Evolutionary conservation across 2,113 vertebrate species (phyloP), one percentile per base, ranked within the genome.

Genomic region (Zosterops hypoxanthus): DNA sequence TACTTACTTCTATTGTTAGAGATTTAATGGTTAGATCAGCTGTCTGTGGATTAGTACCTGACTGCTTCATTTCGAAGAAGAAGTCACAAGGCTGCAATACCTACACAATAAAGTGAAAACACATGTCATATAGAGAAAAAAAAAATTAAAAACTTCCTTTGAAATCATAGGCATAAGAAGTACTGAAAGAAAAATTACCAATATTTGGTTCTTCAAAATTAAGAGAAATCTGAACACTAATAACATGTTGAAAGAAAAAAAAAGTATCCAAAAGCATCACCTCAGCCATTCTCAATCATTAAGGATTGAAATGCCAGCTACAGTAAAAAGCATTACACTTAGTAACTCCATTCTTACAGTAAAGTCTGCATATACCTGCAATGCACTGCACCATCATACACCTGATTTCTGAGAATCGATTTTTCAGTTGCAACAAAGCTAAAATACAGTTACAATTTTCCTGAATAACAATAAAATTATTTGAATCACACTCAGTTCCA

Each of bases 21-120:
- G 98, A 97, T 82, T 98, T 99, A 91, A 99, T 98, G 34, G 95
- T 98, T 49, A 99, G 95, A 87, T 99, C 98, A 95, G 99, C 98
- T n/a, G 88, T 89, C 96, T 99, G 98, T 65, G 99, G 98, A 79
- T 97, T 88, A 56, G 80, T 84, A 83, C 98, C 81, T 4, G 90
- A 88, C 94, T 99, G 98, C 44, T 91, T 95, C 94, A 98, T 98
- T 72, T 98, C 97, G 95, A 98, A 99, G 96, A 99, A 98, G 50
- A 99, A 98, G 95, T 99, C 98, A 96, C 99, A 99, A 7, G 99
- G 99, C 87, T 99, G 99, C 49, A 99, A 98, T 44, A 99, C 98
- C 98, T 98, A 42, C 4, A 61, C 17, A 41, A 95, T 34, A 94
- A 70, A 90, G 80, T 25, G 85, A 84, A 92, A 88, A 6, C 1